Percentiles rank a stretch among this genome's conserved stretches.
Conservation (phyloP, 2,113 vertebrate species). For the Zapus hudsonius region DNA sequence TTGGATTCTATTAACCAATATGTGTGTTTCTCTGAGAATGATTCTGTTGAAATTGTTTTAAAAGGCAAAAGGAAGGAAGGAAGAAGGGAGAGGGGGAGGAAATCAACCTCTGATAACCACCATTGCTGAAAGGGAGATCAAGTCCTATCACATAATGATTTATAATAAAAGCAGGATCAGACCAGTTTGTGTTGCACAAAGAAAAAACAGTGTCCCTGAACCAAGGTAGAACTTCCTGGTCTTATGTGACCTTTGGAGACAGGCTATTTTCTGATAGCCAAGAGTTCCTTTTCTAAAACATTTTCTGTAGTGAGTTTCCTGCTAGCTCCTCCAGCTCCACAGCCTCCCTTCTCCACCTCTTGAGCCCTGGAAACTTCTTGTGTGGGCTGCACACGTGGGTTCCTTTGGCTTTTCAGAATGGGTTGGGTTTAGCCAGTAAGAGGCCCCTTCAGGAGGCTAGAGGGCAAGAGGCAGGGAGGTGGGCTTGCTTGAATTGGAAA, state of each 20-base stretch:
- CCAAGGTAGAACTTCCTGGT: not conserved
- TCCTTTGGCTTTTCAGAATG: not conserved
- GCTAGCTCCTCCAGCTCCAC: not conserved
- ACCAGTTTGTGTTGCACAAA: constrained; percentile 5
- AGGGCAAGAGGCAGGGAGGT: not conserved
- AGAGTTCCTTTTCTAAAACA: not conserved
- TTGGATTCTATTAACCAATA: not conserved
- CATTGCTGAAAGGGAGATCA: not conserved
- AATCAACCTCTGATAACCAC: not conserved
- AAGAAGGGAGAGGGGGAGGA: not conserved
- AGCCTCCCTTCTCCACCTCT: not conserved
- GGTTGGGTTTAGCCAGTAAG: not conserved
- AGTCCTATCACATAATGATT: not conserved
- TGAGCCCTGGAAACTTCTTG: not conserved
- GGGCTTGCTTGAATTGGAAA: not conserved
- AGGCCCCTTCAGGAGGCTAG: not conserved
- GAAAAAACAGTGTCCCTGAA: constrained; percentile 40
- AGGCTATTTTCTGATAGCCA: constrained; percentile 1
- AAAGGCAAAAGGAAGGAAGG: not conserved
- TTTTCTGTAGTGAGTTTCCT: not conserved
- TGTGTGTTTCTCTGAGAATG: not conserved
- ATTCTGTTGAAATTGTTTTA: not conserved
- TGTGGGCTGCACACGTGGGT: not conserved
- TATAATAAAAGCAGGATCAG: not conserved
- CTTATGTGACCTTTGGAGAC: constrained; percentile 38